These are phyloP conservation scores for Caenorhabditis briggsae DNA, from an alignment of 1,140 invertebrate species.

Conservation along the genomic window DNA sequence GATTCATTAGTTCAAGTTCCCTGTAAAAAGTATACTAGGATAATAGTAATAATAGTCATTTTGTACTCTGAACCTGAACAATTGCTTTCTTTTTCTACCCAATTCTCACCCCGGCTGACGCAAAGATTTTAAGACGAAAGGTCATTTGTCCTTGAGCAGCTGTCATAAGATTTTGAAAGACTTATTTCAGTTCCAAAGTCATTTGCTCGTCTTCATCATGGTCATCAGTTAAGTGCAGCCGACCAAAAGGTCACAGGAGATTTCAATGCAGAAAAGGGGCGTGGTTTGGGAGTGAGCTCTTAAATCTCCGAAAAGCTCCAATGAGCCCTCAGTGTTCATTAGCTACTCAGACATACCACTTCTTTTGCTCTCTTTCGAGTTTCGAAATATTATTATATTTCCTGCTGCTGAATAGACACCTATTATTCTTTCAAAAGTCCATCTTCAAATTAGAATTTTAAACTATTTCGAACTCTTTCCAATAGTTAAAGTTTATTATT, in stretches of 20 bases:
- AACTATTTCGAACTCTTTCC: too few species aligned
- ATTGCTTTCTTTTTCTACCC: background rate
- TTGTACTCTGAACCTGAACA: constrained; percentile 34
- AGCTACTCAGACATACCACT: background rate
- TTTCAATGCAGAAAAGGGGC: constrained; percentile 12
- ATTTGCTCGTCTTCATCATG: constrained; percentile 23
- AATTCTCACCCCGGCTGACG: constrained; percentile 1
- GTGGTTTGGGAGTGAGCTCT: background rate
- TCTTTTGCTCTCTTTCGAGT: background rate
- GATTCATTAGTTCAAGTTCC: background rate
- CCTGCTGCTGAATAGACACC: too few species aligned
- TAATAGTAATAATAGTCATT: background rate
- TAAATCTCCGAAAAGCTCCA: background rate
- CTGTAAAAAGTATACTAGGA: background rate
- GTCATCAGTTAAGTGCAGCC: constrained; percentile 46
- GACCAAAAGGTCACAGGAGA: constrained; percentile 46
- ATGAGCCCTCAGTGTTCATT: background rate
- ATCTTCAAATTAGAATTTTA: too few species aligned
- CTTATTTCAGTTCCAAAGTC: constrained; percentile 7
- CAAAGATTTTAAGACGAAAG: constrained; percentile 10
- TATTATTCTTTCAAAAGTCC: too few species aligned
- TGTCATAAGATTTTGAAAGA: constrained; percentile 32
- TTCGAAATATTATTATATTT: too few species aligned
- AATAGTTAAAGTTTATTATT: too few species aligned
- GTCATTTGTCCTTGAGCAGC: constrained; percentile 32